Evolutionary conservation across 2,888 invertebrate genomes (phyloP).

Genomic region (Thalpophila matura): DNA sequence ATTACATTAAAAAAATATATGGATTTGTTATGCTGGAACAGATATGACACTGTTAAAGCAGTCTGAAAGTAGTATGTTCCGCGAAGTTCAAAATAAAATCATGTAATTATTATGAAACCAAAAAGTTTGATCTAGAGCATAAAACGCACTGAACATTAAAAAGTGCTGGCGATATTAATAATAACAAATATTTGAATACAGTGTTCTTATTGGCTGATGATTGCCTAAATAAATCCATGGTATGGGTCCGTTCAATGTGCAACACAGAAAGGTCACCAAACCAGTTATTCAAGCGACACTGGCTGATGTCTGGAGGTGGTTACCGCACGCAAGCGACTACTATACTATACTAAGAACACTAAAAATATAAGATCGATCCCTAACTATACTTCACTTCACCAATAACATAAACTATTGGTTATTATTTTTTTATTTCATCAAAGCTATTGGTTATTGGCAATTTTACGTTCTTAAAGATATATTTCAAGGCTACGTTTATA

Average conservation of each 20-base stretch:
- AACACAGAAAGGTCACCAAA: slow-evolving; percentile 86
- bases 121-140: slow-evolving; percentile 1
- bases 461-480: background rate
- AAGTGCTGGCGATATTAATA: slow-evolving; percentile 10
- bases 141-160: background rate
- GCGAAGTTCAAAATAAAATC: slow-evolving; percentile 15
- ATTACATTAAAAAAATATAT: slow-evolving; percentile 21
- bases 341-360: slow-evolving; percentile 23
- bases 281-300: slow-evolving; percentile 84
- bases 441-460: background rate
- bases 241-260: slow-evolving; percentile 74
- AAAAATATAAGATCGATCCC: slow-evolving; percentile 14
- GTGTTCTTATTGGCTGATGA: slow-evolving; percentile 52
- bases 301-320: slow-evolving; percentile 62
- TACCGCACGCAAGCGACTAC: slow-evolving; percentile 53
- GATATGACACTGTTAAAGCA: background rate
- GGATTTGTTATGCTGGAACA: slow-evolving; percentile 18
- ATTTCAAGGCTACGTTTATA: slow-evolving; percentile 24
- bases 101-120: slow-evolving; percentile 2
- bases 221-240: slow-evolving; percentile 69
- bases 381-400: slow-evolving; percentile 10
- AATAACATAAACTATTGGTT: no score
- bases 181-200: slow-evolving; percentile 30
- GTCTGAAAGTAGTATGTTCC: slow-evolving; percentile 8
- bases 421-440: background rate